Conservation (phyloP, 2,797 vertebrate genomes). For the Gambelia wislizenii region DNA sequence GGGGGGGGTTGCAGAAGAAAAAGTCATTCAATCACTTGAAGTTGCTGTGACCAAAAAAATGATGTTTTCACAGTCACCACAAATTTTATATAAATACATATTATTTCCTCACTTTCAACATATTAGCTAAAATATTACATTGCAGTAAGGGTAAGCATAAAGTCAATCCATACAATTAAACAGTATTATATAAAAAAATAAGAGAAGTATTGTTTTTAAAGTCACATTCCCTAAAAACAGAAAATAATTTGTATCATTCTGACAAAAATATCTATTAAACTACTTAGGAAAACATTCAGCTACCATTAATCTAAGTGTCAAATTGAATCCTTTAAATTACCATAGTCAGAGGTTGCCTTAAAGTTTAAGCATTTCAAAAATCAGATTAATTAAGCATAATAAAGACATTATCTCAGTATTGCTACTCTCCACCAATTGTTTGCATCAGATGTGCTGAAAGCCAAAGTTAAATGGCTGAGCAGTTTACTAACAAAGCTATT, state of each 20-base stretch:
- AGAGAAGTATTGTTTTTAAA: not conserved
- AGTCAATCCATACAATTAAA: not conserved
- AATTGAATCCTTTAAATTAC: not conserved
- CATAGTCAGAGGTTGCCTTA: not conserved
- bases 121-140: not conserved
- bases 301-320: not conserved
- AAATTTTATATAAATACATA: not conserved
- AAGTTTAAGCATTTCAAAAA: not conserved
- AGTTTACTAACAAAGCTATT: slow-evolving; percentile 1
- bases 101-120: not conserved
- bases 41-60: not conserved
- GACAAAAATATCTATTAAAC: not conserved
- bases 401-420: not conserved
- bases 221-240: not conserved
- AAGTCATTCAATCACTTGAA: not conserved
- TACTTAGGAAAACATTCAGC: not conserved
- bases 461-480: slow-evolving; percentile 39
- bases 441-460: not conserved
- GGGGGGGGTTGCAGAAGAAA: too few species aligned
- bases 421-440: not conserved
- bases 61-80: too few species aligned
- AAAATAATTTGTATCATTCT: not conserved
- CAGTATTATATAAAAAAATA: not conserved
- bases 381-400: not conserved
- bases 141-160: not conserved